Base-by-base conservation (phyloP, 2,888 invertebrate genomes). In the Nudaria mundana region DNA sequence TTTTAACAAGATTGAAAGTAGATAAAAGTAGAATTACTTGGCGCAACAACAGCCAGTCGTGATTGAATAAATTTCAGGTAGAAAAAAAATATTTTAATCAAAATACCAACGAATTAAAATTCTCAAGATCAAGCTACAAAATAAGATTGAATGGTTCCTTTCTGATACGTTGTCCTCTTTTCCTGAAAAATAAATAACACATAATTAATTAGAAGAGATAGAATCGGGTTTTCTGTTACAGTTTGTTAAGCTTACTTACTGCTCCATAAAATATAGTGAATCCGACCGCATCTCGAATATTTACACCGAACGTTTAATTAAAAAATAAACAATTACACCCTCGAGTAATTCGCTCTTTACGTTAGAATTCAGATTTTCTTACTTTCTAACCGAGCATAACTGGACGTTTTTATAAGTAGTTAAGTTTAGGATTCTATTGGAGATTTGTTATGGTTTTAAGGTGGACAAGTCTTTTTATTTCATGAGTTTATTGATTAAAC, bases 231-330 rank as follows among this genome's bases (percentile, higher is more conserved):
- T 51, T 55, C 41, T 62, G 59, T 69, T 66, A 52, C 63, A 63
- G 57, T 62, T 66, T 60, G 67, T 64, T 69, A 63, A 62, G 57
- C 52, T 59, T 49, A 52, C 59, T 59, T 52, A 49, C 53, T 47
- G 56, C 52, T 48, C 50, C 56, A 59, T 65, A 64, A 63, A 63
- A 52, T 61, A 48, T 40, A 40, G 40, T 39, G 36, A 52, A 56
- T 57, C 53, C 52, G 50, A 52, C 44, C 44, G 29, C 48, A 44
- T 52, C 36, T 48, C 36, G 38, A 48, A 37, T 48, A 61, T 61
- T 62, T 32, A 29, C 39, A 41, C 24, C 50, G 46, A 51, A 50
- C 37, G 24, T 56, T 65, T 70, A 71, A 71, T 70, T 66, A 63
- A 63, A 47, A 65, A 64, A 57, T 56, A 58, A 49, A 56, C 34